Percentiles rank a stretch among this genome's conserved stretches.
These are phyloP conservation scores for Tychaedon coryphoeus DNA, from an alignment of 2,113 vertebrate genomes.

Conservation along the genomic window DNA sequence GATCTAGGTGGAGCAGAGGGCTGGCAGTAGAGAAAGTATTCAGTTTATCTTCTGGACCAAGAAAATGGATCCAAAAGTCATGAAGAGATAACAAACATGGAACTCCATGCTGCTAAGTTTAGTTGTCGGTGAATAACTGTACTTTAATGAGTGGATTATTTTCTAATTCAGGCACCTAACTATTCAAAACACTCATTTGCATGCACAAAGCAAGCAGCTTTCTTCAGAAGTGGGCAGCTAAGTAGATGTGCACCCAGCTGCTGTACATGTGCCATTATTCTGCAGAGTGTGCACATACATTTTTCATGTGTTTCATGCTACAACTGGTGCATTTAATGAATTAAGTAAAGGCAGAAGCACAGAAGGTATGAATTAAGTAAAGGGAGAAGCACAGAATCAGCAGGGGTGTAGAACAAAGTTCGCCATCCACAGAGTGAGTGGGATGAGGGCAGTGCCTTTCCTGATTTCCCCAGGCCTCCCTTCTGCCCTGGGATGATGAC, in stretches of 20 bases:
- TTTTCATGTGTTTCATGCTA: background rate
- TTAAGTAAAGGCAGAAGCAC: background rate
- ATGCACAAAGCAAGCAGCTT: background rate
- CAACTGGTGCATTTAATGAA: background rate
- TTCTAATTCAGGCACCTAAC: background rate
- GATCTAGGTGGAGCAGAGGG: background rate
- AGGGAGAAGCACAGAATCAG: background rate
- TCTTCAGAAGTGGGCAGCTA: background rate
- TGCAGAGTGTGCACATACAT: background rate
- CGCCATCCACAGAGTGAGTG: background rate
- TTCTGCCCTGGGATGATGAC: background rate
- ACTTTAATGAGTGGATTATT: background rate
- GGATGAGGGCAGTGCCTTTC: background rate
- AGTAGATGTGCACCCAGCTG: background rate
- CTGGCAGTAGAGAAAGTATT: background rate
- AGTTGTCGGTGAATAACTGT: constrained; percentile 10
- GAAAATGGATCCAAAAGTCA: background rate
- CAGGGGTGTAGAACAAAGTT: background rate
- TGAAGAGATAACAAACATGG: background rate
- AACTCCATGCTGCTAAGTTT: background rate
- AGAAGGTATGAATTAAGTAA: background rate
- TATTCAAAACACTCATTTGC: background rate
- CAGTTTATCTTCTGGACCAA: background rate
- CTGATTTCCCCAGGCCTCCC: background rate
- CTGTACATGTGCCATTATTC: background rate